Evolutionary conservation across 2,888 invertebrate species (phyloP).

Genomic region (Cheilosia vernalis): DNA sequence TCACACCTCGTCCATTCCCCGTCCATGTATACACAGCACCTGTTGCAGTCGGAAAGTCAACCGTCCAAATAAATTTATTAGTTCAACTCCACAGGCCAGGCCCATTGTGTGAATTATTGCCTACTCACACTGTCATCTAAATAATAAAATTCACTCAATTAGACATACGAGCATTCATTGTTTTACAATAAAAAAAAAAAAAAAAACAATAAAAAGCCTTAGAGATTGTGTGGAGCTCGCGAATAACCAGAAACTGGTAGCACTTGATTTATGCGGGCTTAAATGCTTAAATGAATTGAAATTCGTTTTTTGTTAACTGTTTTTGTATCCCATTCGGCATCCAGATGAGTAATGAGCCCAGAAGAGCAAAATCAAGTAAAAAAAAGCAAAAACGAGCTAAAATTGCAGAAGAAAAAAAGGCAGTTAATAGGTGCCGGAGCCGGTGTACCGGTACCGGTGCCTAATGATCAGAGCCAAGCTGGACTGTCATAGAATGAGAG

Average conservation of each 20-base stretch:
- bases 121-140: constrained; percentile 48
- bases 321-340: constrained; percentile 47
- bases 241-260: neutral
- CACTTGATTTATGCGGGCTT: constrained; percentile 56
- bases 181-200: neutral
- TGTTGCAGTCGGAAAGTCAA: constrained; percentile 46
- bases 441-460: constrained; percentile 22
- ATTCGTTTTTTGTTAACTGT: constrained; percentile 21
- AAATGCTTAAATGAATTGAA: constrained; percentile 34
- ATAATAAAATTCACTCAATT: constrained; percentile 58
- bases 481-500: constrained; percentile 21
- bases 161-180: constrained; percentile 29
- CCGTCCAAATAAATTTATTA: constrained; percentile 67
- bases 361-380: neutral
- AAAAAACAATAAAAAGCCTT: neutral
- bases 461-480: constrained; percentile 35
- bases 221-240: constrained; percentile 18
- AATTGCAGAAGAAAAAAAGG: neutral
- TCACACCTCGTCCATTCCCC: constrained; percentile 9
- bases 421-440: no score
- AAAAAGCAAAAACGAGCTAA: no score
- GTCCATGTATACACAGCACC: constrained; percentile 33
- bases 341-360: constrained; percentile 25
- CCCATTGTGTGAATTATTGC: constrained; percentile 64
- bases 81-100: constrained; percentile 39